Percentiles rank a stretch among this genome's conserved stretches.
phyloP scores from a whole-genome alignment of 1,140 invertebrate genomes.

The Paraescarpia echinospica region DNA sequence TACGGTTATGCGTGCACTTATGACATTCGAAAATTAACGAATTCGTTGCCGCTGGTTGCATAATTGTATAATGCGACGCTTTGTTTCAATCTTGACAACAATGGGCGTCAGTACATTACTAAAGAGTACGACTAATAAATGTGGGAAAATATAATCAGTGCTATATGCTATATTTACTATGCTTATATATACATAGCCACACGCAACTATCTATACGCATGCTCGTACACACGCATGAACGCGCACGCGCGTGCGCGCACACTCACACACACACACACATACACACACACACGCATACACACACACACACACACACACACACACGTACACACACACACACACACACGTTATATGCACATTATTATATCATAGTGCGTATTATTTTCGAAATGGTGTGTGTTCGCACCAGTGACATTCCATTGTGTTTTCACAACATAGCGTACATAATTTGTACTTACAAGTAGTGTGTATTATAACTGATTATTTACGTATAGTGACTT shows the following conservation, averaged over 20 bases:
- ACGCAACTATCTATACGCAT: background rate
- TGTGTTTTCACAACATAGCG: background rate
- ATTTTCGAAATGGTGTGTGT: too few species aligned
- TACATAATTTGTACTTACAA: background rate
- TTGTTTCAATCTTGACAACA: background rate
- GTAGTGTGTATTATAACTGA: background rate
- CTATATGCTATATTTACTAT: too few species aligned
- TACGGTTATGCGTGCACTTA: background rate
- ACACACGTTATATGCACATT: too few species aligned
- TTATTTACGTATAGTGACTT: background rate
- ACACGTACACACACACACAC: slow-evolving; percentile 22
- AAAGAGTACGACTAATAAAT: background rate
- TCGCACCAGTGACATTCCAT: background rate
- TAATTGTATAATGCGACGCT: background rate
- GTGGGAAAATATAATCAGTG: too few species aligned
- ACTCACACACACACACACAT: slow-evolving; percentile 29
- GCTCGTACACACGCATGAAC: slow-evolving; percentile 4
- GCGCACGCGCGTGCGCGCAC: slow-evolving; percentile 26
- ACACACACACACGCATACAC: slow-evolving; percentile 28
- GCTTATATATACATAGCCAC: too few species aligned
- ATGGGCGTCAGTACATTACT: background rate
- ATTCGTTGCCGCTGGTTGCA: background rate
- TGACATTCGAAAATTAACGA: background rate
- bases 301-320: slow-evolving; percentile 29
- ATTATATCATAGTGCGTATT: too few species aligned